Conservation (phyloP, 2,797 vertebrate species). For the Molossus alvarezi region DNA sequence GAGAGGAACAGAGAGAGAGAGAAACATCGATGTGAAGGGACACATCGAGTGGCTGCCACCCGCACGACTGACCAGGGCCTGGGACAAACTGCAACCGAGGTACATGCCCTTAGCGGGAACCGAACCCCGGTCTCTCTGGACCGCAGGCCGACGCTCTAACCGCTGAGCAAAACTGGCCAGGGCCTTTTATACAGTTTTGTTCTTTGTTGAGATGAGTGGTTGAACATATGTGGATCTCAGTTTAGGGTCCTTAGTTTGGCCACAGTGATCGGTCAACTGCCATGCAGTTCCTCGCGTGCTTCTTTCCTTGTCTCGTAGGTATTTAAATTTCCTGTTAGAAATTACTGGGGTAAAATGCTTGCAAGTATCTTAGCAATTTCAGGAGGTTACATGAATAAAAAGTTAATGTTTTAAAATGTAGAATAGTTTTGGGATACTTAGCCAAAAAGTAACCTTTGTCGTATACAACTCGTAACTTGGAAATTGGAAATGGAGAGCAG, state of each 20-base stretch:
- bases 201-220: slow-evolving; percentile 9
- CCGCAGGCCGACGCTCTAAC: no score
- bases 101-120: no score
- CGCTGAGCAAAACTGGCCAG: no score
- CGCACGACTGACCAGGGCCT: no score
- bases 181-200: not conserved
- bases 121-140: no score
- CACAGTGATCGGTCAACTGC: slow-evolving; percentile 37
- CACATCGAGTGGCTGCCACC: no score
- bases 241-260: slow-evolving; percentile 25
- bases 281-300: not conserved
- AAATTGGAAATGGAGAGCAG: slow-evolving; percentile 76
- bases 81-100: no score
- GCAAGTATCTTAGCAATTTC: slow-evolving; percentile 49
- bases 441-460: slow-evolving; percentile 60
- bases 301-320: slow-evolving; percentile 54
- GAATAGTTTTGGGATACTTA: slow-evolving; percentile 49
- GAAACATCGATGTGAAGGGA: no score
- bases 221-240: slow-evolving; percentile 1
- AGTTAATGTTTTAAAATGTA: slow-evolving; percentile 62
- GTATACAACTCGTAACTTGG: slow-evolving; percentile 64
- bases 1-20: no score
- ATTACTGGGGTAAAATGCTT: slow-evolving; percentile 41
- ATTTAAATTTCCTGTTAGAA: slow-evolving; percentile 74
- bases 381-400: slow-evolving; percentile 61